Evolutionary conservation across 2,113 vertebrate genomes (phyloP).

Genomic region (Circaetus gallicus): DNA sequence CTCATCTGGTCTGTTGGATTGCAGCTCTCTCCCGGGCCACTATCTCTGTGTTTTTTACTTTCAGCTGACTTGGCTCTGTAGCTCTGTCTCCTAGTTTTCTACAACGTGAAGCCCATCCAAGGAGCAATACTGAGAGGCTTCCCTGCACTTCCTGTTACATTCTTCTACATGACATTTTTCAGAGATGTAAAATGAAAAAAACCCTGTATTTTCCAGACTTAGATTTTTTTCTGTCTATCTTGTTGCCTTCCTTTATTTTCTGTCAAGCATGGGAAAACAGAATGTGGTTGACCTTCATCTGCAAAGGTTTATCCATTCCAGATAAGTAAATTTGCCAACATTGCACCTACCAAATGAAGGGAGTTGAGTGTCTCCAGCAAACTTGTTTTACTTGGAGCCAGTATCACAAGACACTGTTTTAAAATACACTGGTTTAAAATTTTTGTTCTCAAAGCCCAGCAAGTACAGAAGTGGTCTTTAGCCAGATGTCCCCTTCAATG

Average conservation of each 20-base stretch:
- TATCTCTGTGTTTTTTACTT: not conserved
- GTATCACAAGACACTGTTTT: not conserved
- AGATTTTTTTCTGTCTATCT: not conserved
- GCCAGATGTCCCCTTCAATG: not conserved
- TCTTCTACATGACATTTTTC: not conserved
- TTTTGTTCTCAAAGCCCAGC: not conserved
- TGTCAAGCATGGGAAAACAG: not conserved
- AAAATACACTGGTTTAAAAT: not conserved
- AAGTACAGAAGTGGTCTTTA: not conserved
- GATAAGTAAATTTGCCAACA: not conserved
- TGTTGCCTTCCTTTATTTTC: not conserved
- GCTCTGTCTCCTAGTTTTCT: not conserved
- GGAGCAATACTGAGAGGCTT: not conserved
- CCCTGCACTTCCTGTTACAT: not conserved
- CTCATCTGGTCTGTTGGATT: not conserved
- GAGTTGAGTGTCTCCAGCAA: not conserved
- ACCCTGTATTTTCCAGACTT: not conserved
- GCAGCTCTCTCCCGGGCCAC: not conserved
- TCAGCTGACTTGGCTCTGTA: not conserved
- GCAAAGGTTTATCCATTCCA: not conserved
- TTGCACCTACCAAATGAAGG: not conserved
- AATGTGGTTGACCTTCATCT: not conserved
- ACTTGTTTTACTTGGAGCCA: not conserved
- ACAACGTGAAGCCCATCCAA: accelerated
- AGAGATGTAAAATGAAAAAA: not conserved